Conservation (phyloP, 2,797 vertebrate genomes). For the Australoheros facetus region DNA sequence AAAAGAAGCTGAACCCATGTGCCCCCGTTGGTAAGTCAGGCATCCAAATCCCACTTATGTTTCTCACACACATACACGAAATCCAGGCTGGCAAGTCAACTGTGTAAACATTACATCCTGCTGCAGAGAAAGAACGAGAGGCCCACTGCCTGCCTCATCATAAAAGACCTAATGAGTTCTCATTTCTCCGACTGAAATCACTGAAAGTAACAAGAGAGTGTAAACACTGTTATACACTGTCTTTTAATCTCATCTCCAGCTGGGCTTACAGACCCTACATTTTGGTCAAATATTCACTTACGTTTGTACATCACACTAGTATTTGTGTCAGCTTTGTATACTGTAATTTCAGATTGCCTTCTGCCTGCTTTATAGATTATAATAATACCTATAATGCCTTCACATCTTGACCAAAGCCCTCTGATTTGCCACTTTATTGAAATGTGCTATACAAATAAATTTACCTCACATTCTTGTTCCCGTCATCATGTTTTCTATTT, state of each 20-base stretch:
- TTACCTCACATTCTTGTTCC: not conserved
- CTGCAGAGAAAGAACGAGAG: slow-evolving; percentile 36
- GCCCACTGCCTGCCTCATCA: not conserved
- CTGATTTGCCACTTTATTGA: not conserved
- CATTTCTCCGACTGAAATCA: slow-evolving; percentile 10
- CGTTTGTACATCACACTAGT: not conserved
- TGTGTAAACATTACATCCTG: slow-evolving; percentile 46
- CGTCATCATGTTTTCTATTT: not conserved
- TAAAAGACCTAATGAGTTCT: slow-evolving; percentile 21
- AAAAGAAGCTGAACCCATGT: slow-evolving; percentile 39
- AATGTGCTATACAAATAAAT: not conserved
- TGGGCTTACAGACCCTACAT: slow-evolving; percentile 12
- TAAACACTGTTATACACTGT: not conserved
- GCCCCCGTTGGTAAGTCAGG: slow-evolving; percentile 19
- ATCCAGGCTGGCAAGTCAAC: slow-evolving; percentile 18
- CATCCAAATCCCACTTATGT: slow-evolving; percentile 19
- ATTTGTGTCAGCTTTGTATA: not conserved
- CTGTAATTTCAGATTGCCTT: not conserved
- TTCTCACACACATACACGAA: not conserved
- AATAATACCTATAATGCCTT: not conserved
- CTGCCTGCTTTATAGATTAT: not conserved
- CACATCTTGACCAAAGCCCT: not conserved
- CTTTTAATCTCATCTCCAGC: not conserved
- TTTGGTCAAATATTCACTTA: not conserved
- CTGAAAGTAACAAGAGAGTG: not conserved